phyloP scores from a whole-genome alignment of 1,140 invertebrate species.

The Mercenaria mercenaria region DNA sequence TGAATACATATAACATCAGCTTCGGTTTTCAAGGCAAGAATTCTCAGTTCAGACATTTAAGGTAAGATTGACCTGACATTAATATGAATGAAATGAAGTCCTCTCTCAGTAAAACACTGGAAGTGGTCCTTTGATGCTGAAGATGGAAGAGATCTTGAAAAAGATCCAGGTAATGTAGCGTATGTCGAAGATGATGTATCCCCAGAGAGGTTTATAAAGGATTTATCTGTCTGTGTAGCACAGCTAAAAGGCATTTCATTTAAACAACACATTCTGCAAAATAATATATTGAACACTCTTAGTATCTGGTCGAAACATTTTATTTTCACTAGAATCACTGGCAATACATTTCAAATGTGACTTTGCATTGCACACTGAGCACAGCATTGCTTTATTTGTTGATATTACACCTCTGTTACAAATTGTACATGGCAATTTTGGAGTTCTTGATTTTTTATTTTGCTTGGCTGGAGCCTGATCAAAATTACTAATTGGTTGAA shows the following conservation, averaged over 20 bases:
- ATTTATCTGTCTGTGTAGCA: too few relatives aligned
- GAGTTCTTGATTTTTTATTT: background rate
- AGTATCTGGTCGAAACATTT: background rate
- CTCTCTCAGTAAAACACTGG: background rate
- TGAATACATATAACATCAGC: conserved; percentile 1
- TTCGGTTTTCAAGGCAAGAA: background rate
- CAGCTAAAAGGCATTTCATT: background rate
- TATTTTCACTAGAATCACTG: background rate
- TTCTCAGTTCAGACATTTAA: background rate
- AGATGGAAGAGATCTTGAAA: background rate
- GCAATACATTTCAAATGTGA: background rate
- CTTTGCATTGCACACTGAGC: background rate
- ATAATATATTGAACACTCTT: background rate
- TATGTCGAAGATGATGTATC: too few relatives aligned
- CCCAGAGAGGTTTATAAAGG: too few relatives aligned
- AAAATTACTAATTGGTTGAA: background rate
- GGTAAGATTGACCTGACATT: background rate
- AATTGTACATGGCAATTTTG: background rate
- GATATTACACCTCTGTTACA: background rate
- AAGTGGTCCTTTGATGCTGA: background rate
- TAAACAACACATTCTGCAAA: background rate
- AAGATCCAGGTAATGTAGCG: too few relatives aligned
- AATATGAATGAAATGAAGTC: conserved; percentile 26
- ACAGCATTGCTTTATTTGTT: background rate
- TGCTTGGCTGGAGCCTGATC: background rate